Evolutionary conservation across 2,888 invertebrate genomes (phyloP).

Genomic region (Marasmarcha lunaedactyla): DNA sequence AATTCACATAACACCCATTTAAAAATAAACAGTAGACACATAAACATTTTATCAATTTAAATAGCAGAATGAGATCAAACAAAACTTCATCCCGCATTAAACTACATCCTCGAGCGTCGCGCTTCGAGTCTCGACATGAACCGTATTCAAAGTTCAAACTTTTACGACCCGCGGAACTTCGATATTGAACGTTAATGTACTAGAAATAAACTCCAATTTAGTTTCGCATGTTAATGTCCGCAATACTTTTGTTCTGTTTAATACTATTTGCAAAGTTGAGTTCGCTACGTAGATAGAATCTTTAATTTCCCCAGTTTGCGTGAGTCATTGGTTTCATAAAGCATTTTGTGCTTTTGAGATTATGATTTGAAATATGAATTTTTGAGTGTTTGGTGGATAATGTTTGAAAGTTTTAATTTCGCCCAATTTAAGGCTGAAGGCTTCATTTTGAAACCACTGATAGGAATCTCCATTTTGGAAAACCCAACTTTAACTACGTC

Average conservation of each 20-base stretch:
- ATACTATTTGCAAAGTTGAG: conserved; percentile 33
- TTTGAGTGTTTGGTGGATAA: no score
- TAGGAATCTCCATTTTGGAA: no score
- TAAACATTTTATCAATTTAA: background rate
- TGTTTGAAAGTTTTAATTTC: no score
- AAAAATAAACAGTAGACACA: background rate
- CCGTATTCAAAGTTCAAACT: no score
- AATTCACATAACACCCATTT: no score
- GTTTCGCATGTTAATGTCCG: background rate
- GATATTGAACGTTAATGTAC: background rate
- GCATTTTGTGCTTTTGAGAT: conserved; percentile 15
- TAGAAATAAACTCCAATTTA: background rate
- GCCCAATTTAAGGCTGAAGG: no score
- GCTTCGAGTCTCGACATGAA: no score
- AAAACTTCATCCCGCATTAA: background rate
- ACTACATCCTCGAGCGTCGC: background rate
- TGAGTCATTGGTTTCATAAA: conserved; percentile 32
- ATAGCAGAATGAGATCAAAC: background rate
- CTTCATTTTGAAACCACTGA: no score
- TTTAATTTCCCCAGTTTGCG: conserved; percentile 53
- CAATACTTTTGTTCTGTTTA: conserved; percentile 30
- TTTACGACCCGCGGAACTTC: no score
- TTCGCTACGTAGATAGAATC: conserved; percentile 56
- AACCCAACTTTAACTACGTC: no score
- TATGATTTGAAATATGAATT: no score